Evolutionary conservation across 2,888 invertebrate species (phyloP).

Genomic region (Xanthorhoe designata): DNA sequence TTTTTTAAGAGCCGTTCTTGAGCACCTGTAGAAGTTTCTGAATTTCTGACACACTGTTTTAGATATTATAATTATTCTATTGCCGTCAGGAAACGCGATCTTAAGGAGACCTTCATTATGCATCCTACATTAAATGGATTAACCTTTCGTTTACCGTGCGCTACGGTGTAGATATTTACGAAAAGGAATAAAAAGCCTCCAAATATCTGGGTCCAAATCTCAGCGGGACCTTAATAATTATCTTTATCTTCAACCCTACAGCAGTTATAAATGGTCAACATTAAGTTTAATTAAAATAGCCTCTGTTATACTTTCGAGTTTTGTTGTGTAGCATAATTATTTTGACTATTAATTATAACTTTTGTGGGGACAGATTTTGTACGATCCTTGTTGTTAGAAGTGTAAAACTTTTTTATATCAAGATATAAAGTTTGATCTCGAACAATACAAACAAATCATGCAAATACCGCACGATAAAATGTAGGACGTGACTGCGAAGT

Average conservation of each 20-base stretch:
- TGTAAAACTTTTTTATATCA: not conserved
- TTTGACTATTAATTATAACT: slow-evolving; percentile 18
- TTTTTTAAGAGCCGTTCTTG: not conserved
- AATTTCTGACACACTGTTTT: not conserved
- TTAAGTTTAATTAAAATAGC: slow-evolving; percentile 65
- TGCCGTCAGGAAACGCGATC: not conserved
- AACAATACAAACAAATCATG: slow-evolving; percentile 45
- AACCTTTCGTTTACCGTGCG: slow-evolving; percentile 42
- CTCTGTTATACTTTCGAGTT: slow-evolving; percentile 45
- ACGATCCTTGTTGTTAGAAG: slow-evolving; percentile 8
- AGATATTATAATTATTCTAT: not conserved
- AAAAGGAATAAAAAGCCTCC: slow-evolving; percentile 46
- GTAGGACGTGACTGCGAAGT: slow-evolving; percentile 30
- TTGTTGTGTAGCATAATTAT: slow-evolving; percentile 38
- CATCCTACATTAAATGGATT: slow-evolving; percentile 42
- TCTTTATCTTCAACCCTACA: slow-evolving; percentile 61
- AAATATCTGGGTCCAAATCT: slow-evolving; percentile 53
- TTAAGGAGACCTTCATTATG: slow-evolving; percentile 19
- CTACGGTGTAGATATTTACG: slow-evolving; percentile 39
- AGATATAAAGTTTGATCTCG: slow-evolving; percentile 30
- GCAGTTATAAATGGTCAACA: slow-evolving; percentile 57
- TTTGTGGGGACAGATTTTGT: slow-evolving; percentile 2
- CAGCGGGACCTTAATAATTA: slow-evolving; percentile 56
- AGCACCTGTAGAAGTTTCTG: not conserved
- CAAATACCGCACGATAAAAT: slow-evolving; percentile 36